Evolutionary conservation across 23 tunicate species (phyloP), one percentile per base, ranked within the genome.

Genomic region (Corella eumyota): DNA sequence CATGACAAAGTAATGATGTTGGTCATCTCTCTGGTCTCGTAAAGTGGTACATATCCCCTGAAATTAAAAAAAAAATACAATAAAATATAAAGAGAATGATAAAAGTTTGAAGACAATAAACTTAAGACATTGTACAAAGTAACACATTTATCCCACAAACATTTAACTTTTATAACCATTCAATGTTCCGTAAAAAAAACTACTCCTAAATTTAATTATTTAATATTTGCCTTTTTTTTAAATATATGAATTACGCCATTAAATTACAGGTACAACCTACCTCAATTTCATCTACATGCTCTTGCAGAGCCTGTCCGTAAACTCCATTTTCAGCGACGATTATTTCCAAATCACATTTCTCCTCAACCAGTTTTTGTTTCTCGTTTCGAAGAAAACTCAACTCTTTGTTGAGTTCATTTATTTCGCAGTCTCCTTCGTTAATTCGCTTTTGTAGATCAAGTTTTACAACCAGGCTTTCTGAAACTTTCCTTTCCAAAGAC

Each of bases 221-320:
- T n/a, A n/a, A n/a, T n/a, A n/a, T n/a, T n/a, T n/a, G n/a, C n/a
- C n/a, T n/a, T n/a, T n/a, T n/a, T n/a, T n/a, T n/a, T n/a, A n/a
- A n/a, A n/a, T n/a, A n/a, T n/a, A n/a, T n/a, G n/a, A n/a, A n/a
- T n/a, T n/a, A n/a, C n/a, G n/a, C n/a, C n/a, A n/a, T n/a, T n/a
- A n/a, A n/a, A n/a, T n/a, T n/a, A n/a, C n/a, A n/a, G n/a, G n/a
- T n/a, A n/a, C n/a, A n/a, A n/a, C n/a, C n/a, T 37, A 74, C 80
- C 56, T 74, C 80, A 34, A 74, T 35, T 64, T 74, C 64, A 27
- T 74, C 71, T 44, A 74, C 25, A 64, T 74, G 68, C 26, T 74
- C 80, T 34, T 74, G 69, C 36, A 74, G 31, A 3, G 67, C 70
- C 44, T 74, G 80, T 20, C 49, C 37, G 37, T 62, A 56, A 26